Base-by-base conservation (phyloP, 2,113 vertebrate species). In the Corythaeola cristata region DNA sequence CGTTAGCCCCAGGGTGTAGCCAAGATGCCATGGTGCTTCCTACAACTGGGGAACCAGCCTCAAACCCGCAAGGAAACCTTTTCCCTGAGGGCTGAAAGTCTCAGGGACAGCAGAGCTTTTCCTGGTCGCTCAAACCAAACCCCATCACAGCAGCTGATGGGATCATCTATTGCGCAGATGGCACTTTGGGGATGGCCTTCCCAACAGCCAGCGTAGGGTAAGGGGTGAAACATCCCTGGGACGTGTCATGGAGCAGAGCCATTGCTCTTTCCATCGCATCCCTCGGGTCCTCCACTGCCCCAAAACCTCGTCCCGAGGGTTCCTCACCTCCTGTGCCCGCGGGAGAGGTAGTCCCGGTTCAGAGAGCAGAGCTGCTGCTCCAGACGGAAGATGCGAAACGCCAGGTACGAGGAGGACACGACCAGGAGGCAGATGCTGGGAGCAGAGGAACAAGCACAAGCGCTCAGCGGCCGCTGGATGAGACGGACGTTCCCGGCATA, bases 321-420 rank as follows among this genome's bases (percentile, higher is more conserved):
- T 24, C 18, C 89, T 96, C 94, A 98, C 98, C 98, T 98, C 82
- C 94, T 93, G 96, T 98, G 97, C 77, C 97, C 95, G 0, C 98
- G 98, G 60, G 96, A 88, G 32, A 96, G 96, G 83, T 91, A 77
- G 47, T 90, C 96, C 91, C 96, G 94, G 58, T 96, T 85, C 83
- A 99, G 98, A 85, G 98, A 98, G 71, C 98, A 98, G 63, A 99
- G 97, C 96, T 99, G 99, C 97, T 99, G 99, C 96, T 99, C 99
- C 98, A 99, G 98, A 68, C 97, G 98, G 96, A 99, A 99, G 94
- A 99, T 99, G 41, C 99, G 98, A 90, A 99, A 99, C 0, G 99
- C 99, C 98, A 99, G 97, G 88, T 99, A 99, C 6, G 98, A 99
- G 3, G 99, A 99, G 5, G 99, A 99, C 85, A 99, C 91, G 10